A percentile compares a stretch with the other conserved stretches of the same genome.
phyloP scores from a whole-genome alignment of 2,888 invertebrate genomes.

The Leptopterna dolabrata region DNA sequence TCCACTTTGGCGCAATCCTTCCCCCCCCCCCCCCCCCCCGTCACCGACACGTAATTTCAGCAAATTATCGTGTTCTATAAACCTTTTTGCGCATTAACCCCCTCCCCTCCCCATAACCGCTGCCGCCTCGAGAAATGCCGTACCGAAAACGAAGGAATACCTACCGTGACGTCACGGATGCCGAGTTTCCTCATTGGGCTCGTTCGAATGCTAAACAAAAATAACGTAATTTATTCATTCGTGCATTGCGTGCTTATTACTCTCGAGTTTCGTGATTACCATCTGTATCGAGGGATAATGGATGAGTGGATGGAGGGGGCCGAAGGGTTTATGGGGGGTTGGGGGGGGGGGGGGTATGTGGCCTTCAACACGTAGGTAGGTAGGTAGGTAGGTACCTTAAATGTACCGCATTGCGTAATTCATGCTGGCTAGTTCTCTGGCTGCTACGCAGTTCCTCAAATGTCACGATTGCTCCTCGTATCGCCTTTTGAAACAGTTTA shows the following conservation, averaged over 20 bases:
- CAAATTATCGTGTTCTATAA: slow-evolving; percentile 16
- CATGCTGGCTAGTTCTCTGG: slow-evolving; percentile 19
- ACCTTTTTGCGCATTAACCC: not conserved
- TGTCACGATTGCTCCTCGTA: slow-evolving; percentile 17
- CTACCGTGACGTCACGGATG: slow-evolving; percentile 45
- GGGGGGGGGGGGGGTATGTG: slow-evolving; percentile 18
- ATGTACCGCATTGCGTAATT: slow-evolving; percentile 45
- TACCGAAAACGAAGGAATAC: not conserved
- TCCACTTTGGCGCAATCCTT: not conserved
- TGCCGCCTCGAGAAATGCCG: too few relatives aligned
- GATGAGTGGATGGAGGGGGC: not conserved
- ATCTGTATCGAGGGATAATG: slow-evolving; percentile 21
- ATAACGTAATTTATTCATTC: slow-evolving; percentile 43
- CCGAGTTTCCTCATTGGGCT: slow-evolving; percentile 1
- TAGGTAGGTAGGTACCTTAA: slow-evolving; percentile 42
- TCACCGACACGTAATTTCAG: not conserved
- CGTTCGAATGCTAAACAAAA: slow-evolving; percentile 21
- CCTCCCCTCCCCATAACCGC: too few relatives aligned
- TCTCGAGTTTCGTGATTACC: slow-evolving; percentile 36
- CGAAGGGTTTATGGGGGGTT: too few relatives aligned
- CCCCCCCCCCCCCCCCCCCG: not conserved
- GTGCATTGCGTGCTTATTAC: slow-evolving; percentile 47
- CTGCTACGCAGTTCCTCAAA: not conserved
- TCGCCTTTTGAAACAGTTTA: not conserved
- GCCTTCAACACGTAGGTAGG: slow-evolving; percentile 45